These are phyloP conservation scores for Nomada flava DNA, from an alignment of 2,888 invertebrate genomes.

Conservation along the genomic window DNA sequence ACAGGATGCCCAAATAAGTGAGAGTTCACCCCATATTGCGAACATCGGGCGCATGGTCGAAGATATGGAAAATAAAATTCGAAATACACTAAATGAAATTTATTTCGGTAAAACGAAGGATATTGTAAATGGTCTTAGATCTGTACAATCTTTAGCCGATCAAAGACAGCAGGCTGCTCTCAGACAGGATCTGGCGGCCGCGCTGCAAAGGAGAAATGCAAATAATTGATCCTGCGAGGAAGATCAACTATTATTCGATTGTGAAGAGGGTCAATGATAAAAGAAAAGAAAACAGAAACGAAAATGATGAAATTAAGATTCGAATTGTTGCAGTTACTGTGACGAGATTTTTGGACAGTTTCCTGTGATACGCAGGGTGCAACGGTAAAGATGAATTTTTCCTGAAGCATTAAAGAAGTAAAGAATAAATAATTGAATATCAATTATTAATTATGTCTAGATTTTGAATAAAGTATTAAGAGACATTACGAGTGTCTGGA, in stretches of 20 bases:
- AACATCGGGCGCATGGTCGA: constrained; percentile 99
- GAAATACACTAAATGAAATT: constrained; percentile 98
- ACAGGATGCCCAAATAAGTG: constrained; percentile 95
- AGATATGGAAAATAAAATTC: constrained; percentile 99
- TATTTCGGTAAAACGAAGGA: constrained; percentile 99
- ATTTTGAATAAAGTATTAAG: constrained; percentile 57
- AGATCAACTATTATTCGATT: constrained; percentile 38
- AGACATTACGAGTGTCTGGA: constrained; percentile 51
- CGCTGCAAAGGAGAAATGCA: constrained; percentile 92
- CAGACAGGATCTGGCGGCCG: constrained; percentile 93
- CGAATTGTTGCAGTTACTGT: constrained; percentile 40
- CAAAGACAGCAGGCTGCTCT: constrained; percentile 93
- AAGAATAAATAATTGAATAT: constrained; percentile 53
- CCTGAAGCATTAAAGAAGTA: constrained; percentile 54
- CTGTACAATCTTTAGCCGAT: constrained; percentile 93
- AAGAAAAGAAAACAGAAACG: constrained; percentile 38
- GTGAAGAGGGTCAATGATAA: constrained; percentile 48
- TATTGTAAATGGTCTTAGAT: constrained; percentile 96
- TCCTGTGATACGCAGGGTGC: constrained; percentile 55
- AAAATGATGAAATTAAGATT: constrained; percentile 52
- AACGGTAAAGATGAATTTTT: constrained; percentile 57
- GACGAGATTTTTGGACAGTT: constrained; percentile 39
- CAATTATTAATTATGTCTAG: constrained; percentile 56
- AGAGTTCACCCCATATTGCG: constrained; percentile 98
- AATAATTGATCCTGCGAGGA: constrained; percentile 85